These are phyloP conservation scores for Theocolax elegans DNA, from an alignment of 1,140 invertebrate species.

Conservation along the genomic window DNA sequence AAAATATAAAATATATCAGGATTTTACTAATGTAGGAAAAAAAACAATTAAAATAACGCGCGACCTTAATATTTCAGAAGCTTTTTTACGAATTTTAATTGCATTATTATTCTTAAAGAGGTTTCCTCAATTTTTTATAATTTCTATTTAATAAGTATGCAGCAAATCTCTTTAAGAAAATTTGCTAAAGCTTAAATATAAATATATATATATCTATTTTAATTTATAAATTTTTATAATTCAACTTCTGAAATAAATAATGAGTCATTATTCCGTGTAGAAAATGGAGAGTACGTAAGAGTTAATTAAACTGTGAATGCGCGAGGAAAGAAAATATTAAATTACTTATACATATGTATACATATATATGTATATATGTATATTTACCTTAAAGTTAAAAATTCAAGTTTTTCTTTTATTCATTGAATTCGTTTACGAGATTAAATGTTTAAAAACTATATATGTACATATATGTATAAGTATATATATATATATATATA, in stretches of 20 bases:
- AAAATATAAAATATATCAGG: slow-evolving; percentile 44
- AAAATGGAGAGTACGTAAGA: no score
- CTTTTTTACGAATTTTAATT: slow-evolving; percentile 20
- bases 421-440: slow-evolving; percentile 22
- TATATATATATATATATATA: no score
- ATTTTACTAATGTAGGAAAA: slow-evolving; percentile 36
- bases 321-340: slow-evolving; percentile 2
- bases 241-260: slow-evolving; percentile 34
- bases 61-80: slow-evolving; percentile 34
- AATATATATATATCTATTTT: slow-evolving; percentile 13
- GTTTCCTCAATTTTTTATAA: no score
- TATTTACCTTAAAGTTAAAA: no score
- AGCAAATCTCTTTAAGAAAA: slow-evolving; percentile 23
- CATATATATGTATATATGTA: not conserved
- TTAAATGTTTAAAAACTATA: slow-evolving; percentile 20
- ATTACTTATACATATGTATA: no score
- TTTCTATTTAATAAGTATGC: slow-evolving; percentile 35
- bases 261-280: slow-evolving; percentile 10
- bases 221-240: slow-evolving; percentile 16
- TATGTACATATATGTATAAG: no score
- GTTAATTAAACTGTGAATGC: slow-evolving; percentile 23
- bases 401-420: not conserved
- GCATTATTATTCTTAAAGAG: slow-evolving; percentile 6
- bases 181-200: no score
- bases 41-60: slow-evolving; percentile 16